Evolutionary conservation across 2,113 vertebrate species (phyloP), one percentile per base, ranked within the genome.

Genomic region (Rhynchopsitta pachyrhyncha): DNA sequence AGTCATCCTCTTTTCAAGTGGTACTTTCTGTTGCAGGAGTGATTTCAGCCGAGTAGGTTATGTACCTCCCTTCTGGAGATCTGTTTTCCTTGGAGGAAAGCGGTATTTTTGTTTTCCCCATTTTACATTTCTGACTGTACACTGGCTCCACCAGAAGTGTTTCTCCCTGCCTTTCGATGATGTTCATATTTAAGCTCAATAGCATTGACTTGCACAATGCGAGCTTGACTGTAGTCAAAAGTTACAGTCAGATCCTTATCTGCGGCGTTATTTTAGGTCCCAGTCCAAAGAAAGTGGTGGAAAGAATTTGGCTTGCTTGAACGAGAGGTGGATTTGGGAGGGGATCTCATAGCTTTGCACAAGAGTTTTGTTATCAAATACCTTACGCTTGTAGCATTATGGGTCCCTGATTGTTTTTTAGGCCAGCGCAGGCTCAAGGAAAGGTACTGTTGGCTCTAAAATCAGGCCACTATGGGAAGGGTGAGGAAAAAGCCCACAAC

Each of bases 201-300:
- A 89, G 81, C 52, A 39, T 28, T 79, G 66, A 84, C 86, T 96
- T 93, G 62, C 81, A 92, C 74, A 92, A 92, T 87, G 67, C 35
- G 37, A 90, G 83, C 84, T 93, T 75, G 66, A 76, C 83, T 84
- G 52, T 62, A 88, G 86, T 94, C 66, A 82, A 52, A 93, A 95
- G 86, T 92, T 96, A 84, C 86, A 82, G 81, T 82, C 49, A 95
- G 96, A 95, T 95, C 66, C 53, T 95, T 96, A 96, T 96, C 93
- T 90, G 29, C 1, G 2, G 86, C 2, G 0, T 93, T 97, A 74
- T 90, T 96, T 96, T 94, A 77, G 93, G 87, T 93, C 75, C 41
- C 67, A 37, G 59, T 91, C 91, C 88, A 92, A 20, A 82, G 83
- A 87, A 87, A 46, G 64, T 46, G 46, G 22, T 94, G 80, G 92